Evolutionary conservation across 2,888 invertebrate genomes (phyloP).

Genomic region (Drosophila gaucha): DNA sequence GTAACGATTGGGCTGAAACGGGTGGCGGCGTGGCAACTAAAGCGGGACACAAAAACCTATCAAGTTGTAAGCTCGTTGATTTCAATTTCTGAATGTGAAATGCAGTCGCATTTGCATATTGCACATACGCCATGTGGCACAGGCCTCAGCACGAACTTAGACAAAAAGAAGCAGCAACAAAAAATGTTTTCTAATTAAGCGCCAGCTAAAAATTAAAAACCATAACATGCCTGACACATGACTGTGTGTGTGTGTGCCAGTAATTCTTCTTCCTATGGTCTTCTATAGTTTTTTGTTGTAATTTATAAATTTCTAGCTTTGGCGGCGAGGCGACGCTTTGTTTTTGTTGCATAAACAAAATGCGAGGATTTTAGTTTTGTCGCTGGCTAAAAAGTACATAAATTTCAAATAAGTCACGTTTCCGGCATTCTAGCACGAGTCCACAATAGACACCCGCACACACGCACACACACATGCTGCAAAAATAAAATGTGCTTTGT

Average conservation of each 20-base stretch:
- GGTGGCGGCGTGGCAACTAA: conserved; percentile 21
- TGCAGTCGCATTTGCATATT: conserved; percentile 75
- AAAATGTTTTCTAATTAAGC: conserved; percentile 72
- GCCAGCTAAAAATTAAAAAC: conserved; percentile 44
- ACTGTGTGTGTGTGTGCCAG: conserved; percentile 4
- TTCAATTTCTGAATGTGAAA: conserved; percentile 75
- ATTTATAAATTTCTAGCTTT: conserved; percentile 32
- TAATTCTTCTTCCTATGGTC: neutral
- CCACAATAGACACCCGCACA: conserved; percentile 22
- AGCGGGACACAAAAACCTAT: conserved; percentile 62
- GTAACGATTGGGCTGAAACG: conserved; percentile 11
- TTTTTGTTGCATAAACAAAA: conserved; percentile 56
- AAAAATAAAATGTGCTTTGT: conserved; percentile 64
- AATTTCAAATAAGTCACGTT: conserved; percentile 79
- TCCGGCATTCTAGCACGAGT: conserved; percentile 53
- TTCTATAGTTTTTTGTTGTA: neutral
- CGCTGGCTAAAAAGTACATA: conserved; percentile 73
- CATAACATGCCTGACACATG: conserved; percentile 41
- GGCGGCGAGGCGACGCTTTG: conserved; percentile 20
- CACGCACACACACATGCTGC: conserved; percentile 20
- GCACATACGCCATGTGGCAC: conserved; percentile 62
- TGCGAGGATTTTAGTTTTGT: conserved; percentile 43
- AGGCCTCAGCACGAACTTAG: conserved; percentile 36
- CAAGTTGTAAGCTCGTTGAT: conserved; percentile 78
- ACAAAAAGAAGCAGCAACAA: conserved; percentile 14